Evolutionary conservation across 2,797 vertebrate genomes (phyloP).

Genomic region (Hyperoplus immaculatus): DNA sequence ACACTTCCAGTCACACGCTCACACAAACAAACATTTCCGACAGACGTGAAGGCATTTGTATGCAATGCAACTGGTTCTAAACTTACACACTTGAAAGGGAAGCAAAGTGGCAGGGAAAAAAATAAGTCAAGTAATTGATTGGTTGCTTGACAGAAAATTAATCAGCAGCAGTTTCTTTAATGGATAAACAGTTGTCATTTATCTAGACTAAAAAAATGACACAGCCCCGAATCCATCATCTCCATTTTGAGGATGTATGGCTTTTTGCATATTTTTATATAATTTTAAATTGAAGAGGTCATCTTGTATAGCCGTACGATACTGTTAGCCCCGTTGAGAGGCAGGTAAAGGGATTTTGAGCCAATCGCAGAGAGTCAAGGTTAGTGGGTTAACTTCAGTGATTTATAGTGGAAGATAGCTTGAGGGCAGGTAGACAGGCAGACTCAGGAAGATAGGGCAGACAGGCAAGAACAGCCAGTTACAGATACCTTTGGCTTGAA

Average conservation of each 20-base stretch:
- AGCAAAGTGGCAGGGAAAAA: not conserved
- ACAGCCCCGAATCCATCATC: not conserved
- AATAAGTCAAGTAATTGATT: constrained; percentile 13
- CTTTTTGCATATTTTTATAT: not conserved
- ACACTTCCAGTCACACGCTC: not conserved
- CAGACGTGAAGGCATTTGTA: not conserved
- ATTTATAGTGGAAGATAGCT: too few species aligned
- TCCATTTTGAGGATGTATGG: not conserved
- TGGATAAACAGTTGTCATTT: not conserved
- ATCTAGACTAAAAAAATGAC: not conserved
- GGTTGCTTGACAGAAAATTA: not conserved
- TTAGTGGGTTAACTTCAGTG: too few species aligned
- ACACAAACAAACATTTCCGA: constrained; percentile 15
- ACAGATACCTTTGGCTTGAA: too few species aligned
- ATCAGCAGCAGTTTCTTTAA: not conserved
- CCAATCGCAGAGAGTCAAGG: too few species aligned
- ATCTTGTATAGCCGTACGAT: not conserved
- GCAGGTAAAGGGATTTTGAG: too few species aligned
- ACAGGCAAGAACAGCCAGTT: too few species aligned
- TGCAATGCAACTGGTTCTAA: not conserved
- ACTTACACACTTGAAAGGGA: not conserved
- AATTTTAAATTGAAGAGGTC: not conserved
- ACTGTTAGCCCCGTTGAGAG: too few species aligned
- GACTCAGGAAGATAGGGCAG: too few species aligned
- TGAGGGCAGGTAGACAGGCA: too few species aligned